These are phyloP conservation scores for Campylomormyrus numenius DNA, from an alignment of 2,113 vertebrate genomes.

Conservation along the genomic window DNA sequence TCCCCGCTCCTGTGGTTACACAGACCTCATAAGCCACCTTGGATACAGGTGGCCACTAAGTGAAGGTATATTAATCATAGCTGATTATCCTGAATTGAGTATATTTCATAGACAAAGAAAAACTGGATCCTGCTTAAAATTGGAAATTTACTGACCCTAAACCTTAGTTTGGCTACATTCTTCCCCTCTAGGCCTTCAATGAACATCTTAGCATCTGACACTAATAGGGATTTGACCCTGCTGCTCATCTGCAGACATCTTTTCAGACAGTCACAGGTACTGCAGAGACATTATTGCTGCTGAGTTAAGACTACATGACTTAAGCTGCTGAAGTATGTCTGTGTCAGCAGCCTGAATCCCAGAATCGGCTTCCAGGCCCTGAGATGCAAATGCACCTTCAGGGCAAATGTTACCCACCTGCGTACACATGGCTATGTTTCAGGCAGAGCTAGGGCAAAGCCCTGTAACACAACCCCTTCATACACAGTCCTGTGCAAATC, in stretches of 20 bases:
- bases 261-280: not conserved
- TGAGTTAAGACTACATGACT: not conserved
- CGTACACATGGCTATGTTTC: not conserved
- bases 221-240: too few relatives aligned
- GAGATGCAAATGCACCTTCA: not conserved
- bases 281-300: not conserved
- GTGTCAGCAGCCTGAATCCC: not conserved
- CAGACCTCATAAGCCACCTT: not conserved
- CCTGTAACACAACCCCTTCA: not conserved
- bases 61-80: not conserved
- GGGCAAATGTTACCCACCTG: not conserved
- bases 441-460: not conserved
- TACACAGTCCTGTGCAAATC: not conserved
- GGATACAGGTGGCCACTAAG: not conserved
- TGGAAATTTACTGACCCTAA: not conserved
- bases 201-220: not conserved
- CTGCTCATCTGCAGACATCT: slow-evolving; percentile 9
- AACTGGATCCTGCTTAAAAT: not conserved
- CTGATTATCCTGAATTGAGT: not conserved
- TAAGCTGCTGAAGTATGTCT: slow-evolving; percentile 7
- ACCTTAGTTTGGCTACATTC: not conserved
- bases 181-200: not conserved
- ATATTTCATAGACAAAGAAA: not conserved
- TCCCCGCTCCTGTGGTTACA: not conserved
- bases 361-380: not conserved